Percentiles rank a stretch among this genome's conserved stretches.
Conservation (phyloP, 2,113 vertebrate species). For the Merops nubicus region DNA sequence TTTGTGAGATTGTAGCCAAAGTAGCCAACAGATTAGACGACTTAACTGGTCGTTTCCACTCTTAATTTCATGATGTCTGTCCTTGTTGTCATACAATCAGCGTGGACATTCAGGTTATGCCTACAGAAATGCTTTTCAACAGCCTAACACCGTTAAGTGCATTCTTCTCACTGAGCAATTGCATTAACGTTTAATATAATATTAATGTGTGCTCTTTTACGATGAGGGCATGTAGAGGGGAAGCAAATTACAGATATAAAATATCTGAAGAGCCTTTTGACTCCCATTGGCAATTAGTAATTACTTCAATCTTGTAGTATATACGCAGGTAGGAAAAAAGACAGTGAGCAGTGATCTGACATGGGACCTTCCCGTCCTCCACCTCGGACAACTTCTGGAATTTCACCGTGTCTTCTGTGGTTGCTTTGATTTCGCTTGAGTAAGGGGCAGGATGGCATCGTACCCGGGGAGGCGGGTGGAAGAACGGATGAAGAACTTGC, state of each 20-base stretch:
- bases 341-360: neutral
- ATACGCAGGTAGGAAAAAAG: rapidly evolving
- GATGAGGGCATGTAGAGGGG: neutral
- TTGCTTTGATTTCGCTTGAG: neutral
- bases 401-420: rapidly evolving
- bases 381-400: neutral
- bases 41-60: neutral
- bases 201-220: neutral
- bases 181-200: neutral
- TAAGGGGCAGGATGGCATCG: neutral
- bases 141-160: neutral
- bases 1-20: neutral
- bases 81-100: neutral
- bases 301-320: neutral
- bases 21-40: neutral
- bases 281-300: neutral
- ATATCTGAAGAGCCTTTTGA: neutral
- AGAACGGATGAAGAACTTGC: rapidly evolving
- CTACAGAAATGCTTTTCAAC: neutral
- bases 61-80: neutral
- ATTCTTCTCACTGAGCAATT: neutral
- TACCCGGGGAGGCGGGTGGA: neutral
- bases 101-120: neutral
- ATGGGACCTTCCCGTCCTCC: neutral
- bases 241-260: neutral